phyloP scores from a whole-genome alignment of 2,797 vertebrate species.

The Syndactyla subalaris region DNA sequence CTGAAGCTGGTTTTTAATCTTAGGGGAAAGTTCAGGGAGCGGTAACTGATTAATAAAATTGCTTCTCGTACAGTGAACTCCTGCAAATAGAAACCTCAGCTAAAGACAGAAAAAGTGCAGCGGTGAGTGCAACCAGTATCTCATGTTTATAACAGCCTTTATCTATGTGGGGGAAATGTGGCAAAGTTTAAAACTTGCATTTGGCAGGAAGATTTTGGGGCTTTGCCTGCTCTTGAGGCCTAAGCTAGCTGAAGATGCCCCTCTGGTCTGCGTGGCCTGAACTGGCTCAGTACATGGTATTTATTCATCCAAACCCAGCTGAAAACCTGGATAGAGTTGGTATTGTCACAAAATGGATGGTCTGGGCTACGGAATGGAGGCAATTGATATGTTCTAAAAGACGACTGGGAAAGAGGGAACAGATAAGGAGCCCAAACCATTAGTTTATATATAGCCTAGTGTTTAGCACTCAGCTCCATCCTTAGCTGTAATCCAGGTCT shows the following conservation, averaged over 20 bases:
- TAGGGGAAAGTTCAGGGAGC: slow-evolving; percentile 47
- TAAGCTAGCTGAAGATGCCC: background rate
- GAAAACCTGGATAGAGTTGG: background rate
- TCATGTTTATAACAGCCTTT: background rate
- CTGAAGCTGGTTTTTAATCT: slow-evolving; percentile 15
- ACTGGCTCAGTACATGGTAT: background rate
- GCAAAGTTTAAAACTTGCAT: background rate
- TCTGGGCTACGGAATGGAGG: background rate
- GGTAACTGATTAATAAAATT: slow-evolving; percentile 43
- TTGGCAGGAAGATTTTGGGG: background rate
- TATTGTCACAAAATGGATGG: background rate
- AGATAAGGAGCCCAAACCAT: background rate
- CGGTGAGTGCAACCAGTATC: background rate
- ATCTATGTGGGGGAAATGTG: background rate
- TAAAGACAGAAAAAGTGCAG: background rate
- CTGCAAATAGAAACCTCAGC: background rate
- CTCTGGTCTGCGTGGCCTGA: background rate
- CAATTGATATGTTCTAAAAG: background rate
- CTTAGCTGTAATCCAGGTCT: background rate
- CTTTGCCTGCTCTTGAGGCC: background rate
- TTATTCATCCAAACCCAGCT: background rate
- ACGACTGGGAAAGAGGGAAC: background rate
- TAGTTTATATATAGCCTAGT: background rate
- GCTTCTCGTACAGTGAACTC: background rate
- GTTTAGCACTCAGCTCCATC: background rate